Evolutionary conservation across 2,888 invertebrate genomes (phyloP).

Genomic region (Stenoptilia bipunctidactyla): DNA sequence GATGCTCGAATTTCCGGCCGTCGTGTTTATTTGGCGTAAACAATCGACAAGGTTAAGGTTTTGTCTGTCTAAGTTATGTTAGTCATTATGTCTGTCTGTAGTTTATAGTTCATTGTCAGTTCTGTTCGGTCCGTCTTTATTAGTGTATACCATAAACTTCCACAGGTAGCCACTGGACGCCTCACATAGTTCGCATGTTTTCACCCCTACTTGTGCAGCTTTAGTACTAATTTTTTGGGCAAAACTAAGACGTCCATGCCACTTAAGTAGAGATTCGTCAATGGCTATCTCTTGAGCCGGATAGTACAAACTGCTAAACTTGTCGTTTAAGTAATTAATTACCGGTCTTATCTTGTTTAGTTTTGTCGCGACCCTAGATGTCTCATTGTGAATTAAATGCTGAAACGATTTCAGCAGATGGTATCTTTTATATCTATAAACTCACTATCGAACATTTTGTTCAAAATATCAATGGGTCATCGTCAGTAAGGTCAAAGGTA

Average conservation of each 20-base stretch:
- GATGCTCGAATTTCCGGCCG: no score
- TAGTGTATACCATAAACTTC: no score
- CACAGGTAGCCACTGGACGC: conserved; percentile 8
- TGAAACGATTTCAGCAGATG: conserved; percentile 13
- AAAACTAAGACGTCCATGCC: no score
- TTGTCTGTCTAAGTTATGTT: no score
- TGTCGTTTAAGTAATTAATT: conserved; percentile 13
- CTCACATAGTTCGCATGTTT: conserved; percentile 11
- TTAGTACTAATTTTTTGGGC: no score
- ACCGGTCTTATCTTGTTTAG: conserved; percentile 18
- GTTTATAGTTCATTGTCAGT: no score
- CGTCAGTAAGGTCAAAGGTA: background rate
- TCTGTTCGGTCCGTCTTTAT: no score
- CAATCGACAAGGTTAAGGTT: no score
- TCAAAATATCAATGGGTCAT: background rate
- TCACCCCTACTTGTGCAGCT: no score
- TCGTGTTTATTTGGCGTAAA: no score
- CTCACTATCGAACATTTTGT: background rate
- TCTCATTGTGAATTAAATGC: conserved; percentile 17
- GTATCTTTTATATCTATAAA: conserved; percentile 13
- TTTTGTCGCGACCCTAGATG: conserved; percentile 8
- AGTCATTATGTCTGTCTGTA: no score
- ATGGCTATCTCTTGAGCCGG: conserved; percentile 20
- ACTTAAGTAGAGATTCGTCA: conserved; percentile 21
- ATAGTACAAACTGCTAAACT: conserved; percentile 17